Conservation (phyloP, 2,888 invertebrate species). For the Odiellus spinosus region DNA sequence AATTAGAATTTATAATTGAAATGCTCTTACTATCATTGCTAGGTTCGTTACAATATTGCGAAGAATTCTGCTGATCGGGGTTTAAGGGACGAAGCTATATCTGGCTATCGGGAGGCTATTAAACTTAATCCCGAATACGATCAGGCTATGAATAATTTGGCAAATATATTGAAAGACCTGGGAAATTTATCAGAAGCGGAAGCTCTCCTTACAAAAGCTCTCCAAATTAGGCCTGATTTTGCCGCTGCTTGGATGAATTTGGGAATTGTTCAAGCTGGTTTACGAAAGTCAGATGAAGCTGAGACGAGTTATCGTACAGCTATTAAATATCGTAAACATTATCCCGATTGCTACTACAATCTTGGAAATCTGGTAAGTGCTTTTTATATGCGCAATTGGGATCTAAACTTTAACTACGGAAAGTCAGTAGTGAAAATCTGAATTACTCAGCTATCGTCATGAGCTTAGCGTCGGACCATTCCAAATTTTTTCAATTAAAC, state of each 20-base stretch:
- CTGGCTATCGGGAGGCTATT: conserved; percentile 60
- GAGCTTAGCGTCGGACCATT: no score
- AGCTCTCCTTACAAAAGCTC: conserved; percentile 49
- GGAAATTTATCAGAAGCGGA: conserved; percentile 54
- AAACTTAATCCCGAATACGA: conserved; percentile 63
- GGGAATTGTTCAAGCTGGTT: conserved; percentile 70
- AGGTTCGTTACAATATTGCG: conserved; percentile 69
- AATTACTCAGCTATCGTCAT: no score
- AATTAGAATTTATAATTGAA: no score
- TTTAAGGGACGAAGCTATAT: conserved; percentile 48
- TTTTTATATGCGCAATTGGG: not conserved
- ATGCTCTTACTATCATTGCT: no score
- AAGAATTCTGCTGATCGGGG: conserved; percentile 65
- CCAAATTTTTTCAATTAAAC: no score
- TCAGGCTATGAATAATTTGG: conserved; percentile 86
- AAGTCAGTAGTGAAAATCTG: no score
- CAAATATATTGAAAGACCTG: conserved; percentile 60
- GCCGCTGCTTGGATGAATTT: conserved; percentile 98
- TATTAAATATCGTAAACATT: conserved; percentile 52
- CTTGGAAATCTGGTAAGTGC: conserved; percentile 68
- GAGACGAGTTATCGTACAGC: conserved; percentile 64
- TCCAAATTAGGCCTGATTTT: conserved; percentile 57
- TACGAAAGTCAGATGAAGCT: conserved; percentile 52
- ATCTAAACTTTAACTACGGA: no score
- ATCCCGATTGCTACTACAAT: conserved; percentile 88